Conservation (phyloP, 2,888 invertebrate genomes). For the Tetramorium bicarinatum region DNA sequence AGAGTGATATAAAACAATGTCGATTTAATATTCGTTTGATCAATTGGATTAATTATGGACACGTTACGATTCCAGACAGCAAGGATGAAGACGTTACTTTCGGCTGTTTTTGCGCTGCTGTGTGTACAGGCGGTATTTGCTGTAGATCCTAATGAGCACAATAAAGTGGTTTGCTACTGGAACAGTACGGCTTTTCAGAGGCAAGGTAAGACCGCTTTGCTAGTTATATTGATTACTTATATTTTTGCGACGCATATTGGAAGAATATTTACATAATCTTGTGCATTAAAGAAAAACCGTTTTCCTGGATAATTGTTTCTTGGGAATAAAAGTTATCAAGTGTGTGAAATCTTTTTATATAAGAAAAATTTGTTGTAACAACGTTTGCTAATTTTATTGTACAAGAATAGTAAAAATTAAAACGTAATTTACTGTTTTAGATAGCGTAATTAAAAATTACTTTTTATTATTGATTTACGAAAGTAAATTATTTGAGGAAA, state of each 20-base stretch:
- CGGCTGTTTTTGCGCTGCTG: slow-evolving; percentile 80
- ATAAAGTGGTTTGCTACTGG: slow-evolving; percentile 91
- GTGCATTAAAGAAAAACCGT: not conserved
- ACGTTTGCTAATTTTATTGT: not conserved
- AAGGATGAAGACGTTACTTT: slow-evolving; percentile 75
- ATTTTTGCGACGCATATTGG: not conserved
- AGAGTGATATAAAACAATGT: not conserved
- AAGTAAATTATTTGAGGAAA: not conserved
- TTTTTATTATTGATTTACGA: not conserved
- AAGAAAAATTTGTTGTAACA: not conserved
- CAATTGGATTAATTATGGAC: slow-evolving; percentile 21
- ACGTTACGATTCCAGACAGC: slow-evolving; percentile 49
- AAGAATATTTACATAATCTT: not conserved
- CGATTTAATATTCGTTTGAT: not conserved
- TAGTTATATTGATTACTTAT: slow-evolving; percentile 2
- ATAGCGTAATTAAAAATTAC: not conserved
- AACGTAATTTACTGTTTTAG: not conserved
- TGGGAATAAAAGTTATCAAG: not conserved
- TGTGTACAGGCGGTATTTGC: slow-evolving; percentile 82
- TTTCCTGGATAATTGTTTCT: not conserved
- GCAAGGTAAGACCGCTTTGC: slow-evolving; percentile 88
- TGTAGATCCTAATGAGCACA: slow-evolving; percentile 85
- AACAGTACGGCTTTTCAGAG: slow-evolving; percentile 90
- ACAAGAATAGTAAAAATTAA: not conserved
- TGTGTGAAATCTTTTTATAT: not conserved